Conservation (phyloP, 2,888 invertebrate genomes). For the Limnephilus auricula region DNA sequence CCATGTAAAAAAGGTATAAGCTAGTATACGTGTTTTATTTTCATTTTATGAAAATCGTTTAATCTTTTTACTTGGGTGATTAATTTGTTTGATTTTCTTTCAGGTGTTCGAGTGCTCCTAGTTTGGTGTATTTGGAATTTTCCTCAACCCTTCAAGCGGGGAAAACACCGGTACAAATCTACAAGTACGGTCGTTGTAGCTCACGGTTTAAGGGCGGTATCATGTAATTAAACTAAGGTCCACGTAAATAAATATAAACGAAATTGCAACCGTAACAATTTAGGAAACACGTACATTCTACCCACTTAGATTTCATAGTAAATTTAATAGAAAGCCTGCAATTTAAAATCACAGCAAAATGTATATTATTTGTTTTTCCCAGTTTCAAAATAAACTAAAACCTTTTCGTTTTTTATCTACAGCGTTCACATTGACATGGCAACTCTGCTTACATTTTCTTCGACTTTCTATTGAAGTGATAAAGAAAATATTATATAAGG, state of each 20-base stretch:
- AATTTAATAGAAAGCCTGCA: background rate
- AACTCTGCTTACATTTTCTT: background rate
- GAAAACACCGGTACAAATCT: slow-evolving; percentile 54
- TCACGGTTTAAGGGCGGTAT: slow-evolving; percentile 38
- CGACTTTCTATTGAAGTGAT: background rate
- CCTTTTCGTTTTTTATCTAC: background rate
- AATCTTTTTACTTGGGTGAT: background rate
- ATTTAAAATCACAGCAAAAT: background rate
- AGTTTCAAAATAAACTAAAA: background rate
- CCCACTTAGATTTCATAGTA: background rate
- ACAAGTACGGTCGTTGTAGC: slow-evolving; percentile 26
- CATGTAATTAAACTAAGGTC: slow-evolving; percentile 30
- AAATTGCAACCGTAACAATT: slow-evolving; percentile 33
- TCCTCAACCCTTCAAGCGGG: slow-evolving; percentile 31
- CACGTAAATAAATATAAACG: slow-evolving; percentile 42
- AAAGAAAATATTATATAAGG: background rate
- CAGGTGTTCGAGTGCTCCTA: background rate
- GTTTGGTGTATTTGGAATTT: slow-evolving; percentile 65
- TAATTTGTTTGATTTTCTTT: slow-evolving; percentile 3
- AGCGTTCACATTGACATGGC: too few species aligned
- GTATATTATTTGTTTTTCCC: background rate
- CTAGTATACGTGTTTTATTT: background rate
- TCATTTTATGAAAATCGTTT: background rate
- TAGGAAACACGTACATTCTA: background rate
- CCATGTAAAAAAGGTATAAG: background rate